Percentiles rank a stretch among this genome's conserved stretches.
These are phyloP conservation scores for Epinotia bilunana DNA, from an alignment of 2,888 invertebrate species.

Conservation along the genomic window DNA sequence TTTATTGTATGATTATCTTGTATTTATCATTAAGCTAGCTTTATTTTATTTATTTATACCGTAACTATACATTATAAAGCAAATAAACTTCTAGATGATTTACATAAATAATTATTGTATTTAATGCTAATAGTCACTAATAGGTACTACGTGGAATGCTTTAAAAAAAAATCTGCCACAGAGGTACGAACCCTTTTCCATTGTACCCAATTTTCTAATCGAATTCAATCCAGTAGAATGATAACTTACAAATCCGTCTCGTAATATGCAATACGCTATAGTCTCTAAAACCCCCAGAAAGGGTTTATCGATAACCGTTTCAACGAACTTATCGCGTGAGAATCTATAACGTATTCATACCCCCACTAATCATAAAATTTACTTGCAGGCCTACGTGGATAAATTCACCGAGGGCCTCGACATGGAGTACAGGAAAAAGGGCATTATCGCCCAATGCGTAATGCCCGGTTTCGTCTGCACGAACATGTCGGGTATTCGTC, in stretches of 20 bases:
- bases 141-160: too few relatives aligned
- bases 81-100: too few relatives aligned
- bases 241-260: neutral
- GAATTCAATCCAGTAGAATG: neutral
- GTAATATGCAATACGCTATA: neutral
- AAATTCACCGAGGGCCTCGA: constrained; percentile 91
- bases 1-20: too few relatives aligned
- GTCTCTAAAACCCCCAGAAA: neutral
- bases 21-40: too few relatives aligned
- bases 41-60: too few relatives aligned
- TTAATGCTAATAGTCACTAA: too few relatives aligned
- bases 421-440: constrained; percentile 89
- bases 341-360: constrained; percentile 1
- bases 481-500: constrained; percentile 94
- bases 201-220: neutral
- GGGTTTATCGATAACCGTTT: constrained; percentile 3
- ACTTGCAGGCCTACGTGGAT: constrained; percentile 89
- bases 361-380: constrained; percentile 43
- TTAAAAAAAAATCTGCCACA: too few relatives aligned
- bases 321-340: constrained; percentile 3
- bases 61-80: too few relatives aligned
- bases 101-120: too few relatives aligned
- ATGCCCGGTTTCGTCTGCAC: constrained; percentile 96
- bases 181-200: too few relatives aligned
- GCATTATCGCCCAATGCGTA: constrained; percentile 92